Evolutionary conservation across 1,140 invertebrate genomes (phyloP).

Genomic region (Drosophila quadrilineata): DNA sequence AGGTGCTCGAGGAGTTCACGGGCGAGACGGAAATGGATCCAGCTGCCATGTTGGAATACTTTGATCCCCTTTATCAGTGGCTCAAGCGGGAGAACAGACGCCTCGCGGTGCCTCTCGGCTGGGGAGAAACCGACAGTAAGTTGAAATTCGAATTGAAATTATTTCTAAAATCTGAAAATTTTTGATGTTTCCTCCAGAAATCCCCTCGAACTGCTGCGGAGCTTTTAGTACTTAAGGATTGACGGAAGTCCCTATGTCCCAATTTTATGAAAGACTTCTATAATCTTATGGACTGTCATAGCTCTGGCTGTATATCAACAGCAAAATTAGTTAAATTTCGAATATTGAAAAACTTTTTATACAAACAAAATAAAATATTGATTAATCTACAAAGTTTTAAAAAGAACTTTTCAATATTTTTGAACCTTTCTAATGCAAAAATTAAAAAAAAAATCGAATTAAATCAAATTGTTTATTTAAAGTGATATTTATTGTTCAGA

Average conservation of each 20-base stretch:
- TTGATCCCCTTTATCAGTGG: constrained; percentile 79
- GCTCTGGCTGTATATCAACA: no score
- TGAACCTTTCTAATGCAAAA: no score
- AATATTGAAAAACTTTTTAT: no score
- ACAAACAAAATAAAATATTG: no score
- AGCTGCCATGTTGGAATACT: constrained; percentile 78
- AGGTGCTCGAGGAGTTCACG: constrained; percentile 83
- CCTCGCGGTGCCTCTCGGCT: constrained; percentile 63
- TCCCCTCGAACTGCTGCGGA: constrained; percentile 57
- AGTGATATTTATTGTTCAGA: constrained; percentile 42
- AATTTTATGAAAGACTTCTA: no score
- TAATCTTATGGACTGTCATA: no score
- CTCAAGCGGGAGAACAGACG: constrained; percentile 76
- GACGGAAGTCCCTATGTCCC: no score
- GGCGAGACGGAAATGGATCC: constrained; percentile 82
- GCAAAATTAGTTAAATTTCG: no score
- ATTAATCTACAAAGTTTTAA: not conserved
- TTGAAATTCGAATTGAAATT: not conserved
- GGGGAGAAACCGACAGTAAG: constrained; percentile 70
- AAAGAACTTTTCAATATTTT: no score
- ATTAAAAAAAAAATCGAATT: not conserved
- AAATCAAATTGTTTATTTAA: constrained; percentile 6
- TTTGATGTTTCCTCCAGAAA: constrained; percentile 44
- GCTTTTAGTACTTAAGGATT: constrained; percentile 51
- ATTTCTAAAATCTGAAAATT: not conserved